Evolutionary conservation across 2,888 invertebrate genomes (phyloP), one percentile per base, ranked within the genome.

Genomic region (Cepaea hortensis): DNA sequence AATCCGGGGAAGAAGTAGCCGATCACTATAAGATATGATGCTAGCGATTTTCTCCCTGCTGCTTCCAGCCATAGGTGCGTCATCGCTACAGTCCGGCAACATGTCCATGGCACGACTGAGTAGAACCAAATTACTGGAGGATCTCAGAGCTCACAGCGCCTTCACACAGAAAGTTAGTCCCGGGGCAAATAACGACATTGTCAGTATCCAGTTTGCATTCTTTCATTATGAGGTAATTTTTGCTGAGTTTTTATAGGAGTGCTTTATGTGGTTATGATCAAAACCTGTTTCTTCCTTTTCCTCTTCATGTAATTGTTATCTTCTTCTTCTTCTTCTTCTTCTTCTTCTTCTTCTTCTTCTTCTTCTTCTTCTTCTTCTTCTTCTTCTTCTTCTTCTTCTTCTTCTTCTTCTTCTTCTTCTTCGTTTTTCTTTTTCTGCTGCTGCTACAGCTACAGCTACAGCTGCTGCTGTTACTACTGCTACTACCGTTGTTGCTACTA

Each of bases 331-430:
- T 55, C 80, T 80, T n/a, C 80, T 80, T n/a, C 80, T 80, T n/a
- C 62, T 80, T 23, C 84, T 76, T 76, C 84, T 84, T 50, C 75
- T 76, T 23, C 75, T 76, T 23, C 84, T 23, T n/a, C 84, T 75
- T 23, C 84, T 76, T 50, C 84, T 84, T n/a, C 76, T 76, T 55
- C n/a, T 80, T 55, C 80, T n/a, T 55, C 80, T 80, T 55, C 80
- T 80, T 55, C 80, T 61, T 46, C 80, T 80, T 46, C 80, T 80
- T 55, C 80, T 80, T 46, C 80, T 80, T 46, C 80, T 80, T 46
- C 80, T 80, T 46, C 80, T 80, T 46, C 80, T 80, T 46, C 80
- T 80, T 46, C 80, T 80, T 46, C 80, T 80, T 46, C 80, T 80
- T 46, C 80, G 35, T 80, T 20, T 55, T 55, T 55, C 55, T 55